These are phyloP conservation scores for Leptatherina wallacei DNA, from an alignment of 2,797 vertebrate species.

Conservation along the genomic window DNA sequence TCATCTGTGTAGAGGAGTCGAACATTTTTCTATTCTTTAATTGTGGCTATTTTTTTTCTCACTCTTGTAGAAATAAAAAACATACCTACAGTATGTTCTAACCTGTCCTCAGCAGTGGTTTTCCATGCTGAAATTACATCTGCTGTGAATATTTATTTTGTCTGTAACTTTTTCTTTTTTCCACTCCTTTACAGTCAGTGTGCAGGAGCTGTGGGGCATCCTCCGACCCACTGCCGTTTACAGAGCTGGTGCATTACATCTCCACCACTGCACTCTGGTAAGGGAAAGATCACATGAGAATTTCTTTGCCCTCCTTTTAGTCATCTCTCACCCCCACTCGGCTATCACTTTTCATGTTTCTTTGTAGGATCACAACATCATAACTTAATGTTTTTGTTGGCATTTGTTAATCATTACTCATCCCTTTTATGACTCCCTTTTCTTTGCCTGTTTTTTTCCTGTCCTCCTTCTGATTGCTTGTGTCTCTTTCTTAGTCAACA, in stretches of 20 bases:
- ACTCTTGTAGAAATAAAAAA: too few species aligned
- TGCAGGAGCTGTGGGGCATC: conserved; percentile 96
- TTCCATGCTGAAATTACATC: conserved; percentile 21
- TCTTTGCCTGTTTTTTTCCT: neutral
- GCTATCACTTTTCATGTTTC: conserved; percentile 7
- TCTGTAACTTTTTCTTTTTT: conserved; percentile 19
- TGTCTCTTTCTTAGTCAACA: conserved; percentile 76
- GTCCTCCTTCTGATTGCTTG: conserved; percentile 20
- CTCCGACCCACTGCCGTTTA: conserved; percentile 96
- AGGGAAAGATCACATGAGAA: conserved; percentile 59
- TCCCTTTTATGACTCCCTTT: conserved; percentile 27
- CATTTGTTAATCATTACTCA: neutral
- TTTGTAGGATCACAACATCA: conserved; percentile 20
- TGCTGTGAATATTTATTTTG: conserved; percentile 1
- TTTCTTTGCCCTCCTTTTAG: conserved; percentile 9
- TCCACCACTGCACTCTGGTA: conserved; percentile 97
- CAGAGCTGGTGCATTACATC: conserved; percentile 96
- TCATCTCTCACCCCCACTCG: too few species aligned
- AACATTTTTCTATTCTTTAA: neutral
- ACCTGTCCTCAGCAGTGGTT: conserved; percentile 38
- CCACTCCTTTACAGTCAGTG: conserved; percentile 85
- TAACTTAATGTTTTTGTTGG: neutral
- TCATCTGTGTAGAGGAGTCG: too few species aligned
- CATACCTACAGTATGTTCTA: conserved; percentile 25
- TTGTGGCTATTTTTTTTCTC: neutral